Evolutionary conservation across 2,888 invertebrate species (phyloP).

Genomic region (Mesoligia furuncula): DNA sequence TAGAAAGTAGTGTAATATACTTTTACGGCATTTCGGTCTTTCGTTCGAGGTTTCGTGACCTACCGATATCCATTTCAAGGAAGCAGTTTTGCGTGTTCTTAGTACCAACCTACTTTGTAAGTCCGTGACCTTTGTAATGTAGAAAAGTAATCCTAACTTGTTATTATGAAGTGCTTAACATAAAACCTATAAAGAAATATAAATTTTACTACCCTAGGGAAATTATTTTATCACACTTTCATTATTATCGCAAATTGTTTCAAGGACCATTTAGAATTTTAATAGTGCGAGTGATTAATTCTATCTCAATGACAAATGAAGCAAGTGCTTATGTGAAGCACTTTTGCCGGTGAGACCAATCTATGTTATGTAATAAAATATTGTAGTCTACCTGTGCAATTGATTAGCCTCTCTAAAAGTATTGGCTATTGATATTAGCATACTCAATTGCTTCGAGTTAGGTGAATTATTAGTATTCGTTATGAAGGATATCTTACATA

Average conservation of each 20-base stretch:
- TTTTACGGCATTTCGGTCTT: constrained; percentile 37
- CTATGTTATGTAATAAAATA: constrained; percentile 19
- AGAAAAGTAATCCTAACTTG: constrained; percentile 28
- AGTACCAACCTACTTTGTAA: constrained; percentile 37
- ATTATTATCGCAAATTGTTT: constrained; percentile 16
- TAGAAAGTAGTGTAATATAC: constrained; percentile 31
- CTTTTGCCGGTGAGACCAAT: constrained; percentile 3
- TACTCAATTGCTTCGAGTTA: constrained; percentile 7
- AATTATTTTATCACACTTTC: constrained; percentile 16
- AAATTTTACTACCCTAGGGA: constrained; percentile 1
- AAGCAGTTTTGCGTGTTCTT: constrained; percentile 57
- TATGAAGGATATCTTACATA: not conserved
- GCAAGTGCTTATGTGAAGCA: constrained; percentile 12
- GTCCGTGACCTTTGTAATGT: constrained; percentile 58
- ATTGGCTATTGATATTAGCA: constrained; percentile 16
- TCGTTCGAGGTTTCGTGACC: constrained; percentile 52
- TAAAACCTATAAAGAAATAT: constrained; percentile 18
- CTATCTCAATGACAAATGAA: constrained; percentile 21
- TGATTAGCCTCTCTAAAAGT: constrained; percentile 33
- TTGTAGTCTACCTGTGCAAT: constrained; percentile 8
- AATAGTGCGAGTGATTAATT: constrained; percentile 5
- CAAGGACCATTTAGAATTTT: constrained; percentile 8
- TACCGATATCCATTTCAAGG: constrained; percentile 51
- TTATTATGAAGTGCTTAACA: constrained; percentile 30
- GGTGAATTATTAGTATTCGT: constrained; percentile 16